Conservation (phyloP, 2,888 invertebrate genomes). For the Tethea ocularis region DNA sequence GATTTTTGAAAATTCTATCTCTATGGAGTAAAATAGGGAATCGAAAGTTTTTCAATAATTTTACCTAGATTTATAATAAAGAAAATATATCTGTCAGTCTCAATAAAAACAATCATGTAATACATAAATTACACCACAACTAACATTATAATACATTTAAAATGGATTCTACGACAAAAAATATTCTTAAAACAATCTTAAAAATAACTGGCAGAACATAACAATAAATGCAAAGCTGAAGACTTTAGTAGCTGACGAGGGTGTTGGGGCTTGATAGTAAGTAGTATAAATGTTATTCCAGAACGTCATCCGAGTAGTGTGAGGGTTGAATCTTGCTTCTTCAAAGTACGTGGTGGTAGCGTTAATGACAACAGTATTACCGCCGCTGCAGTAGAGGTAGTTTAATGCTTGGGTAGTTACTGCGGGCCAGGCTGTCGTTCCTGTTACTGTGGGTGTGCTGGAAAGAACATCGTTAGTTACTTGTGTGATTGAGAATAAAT, state of each 20-base stretch:
- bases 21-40: no score
- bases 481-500: not conserved
- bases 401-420: conserved; percentile 31
- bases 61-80: not conserved
- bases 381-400: conserved; percentile 47
- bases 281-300: conserved; percentile 48
- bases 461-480: not conserved
- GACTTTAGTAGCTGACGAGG: conserved; percentile 35
- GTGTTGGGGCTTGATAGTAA: conserved; percentile 47
- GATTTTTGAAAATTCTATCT: no score
- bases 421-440: conserved; percentile 34
- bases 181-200: conserved; percentile 35
- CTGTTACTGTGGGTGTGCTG: conserved; percentile 19
- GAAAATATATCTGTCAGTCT: conserved; percentile 6
- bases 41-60: no score
- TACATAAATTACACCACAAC: not conserved
- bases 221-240: conserved; percentile 33
- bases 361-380: conserved; percentile 18
- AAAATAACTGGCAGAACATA: conserved; percentile 34
- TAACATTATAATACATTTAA: not conserved
- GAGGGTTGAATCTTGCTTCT: conserved; percentile 45
- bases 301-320: conserved; percentile 45
- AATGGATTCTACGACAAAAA: not conserved
- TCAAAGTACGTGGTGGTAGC: conserved; percentile 26
- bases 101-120: not conserved